Conservation (phyloP, 2,888 invertebrate genomes). For the Leucozona laternaria region DNA sequence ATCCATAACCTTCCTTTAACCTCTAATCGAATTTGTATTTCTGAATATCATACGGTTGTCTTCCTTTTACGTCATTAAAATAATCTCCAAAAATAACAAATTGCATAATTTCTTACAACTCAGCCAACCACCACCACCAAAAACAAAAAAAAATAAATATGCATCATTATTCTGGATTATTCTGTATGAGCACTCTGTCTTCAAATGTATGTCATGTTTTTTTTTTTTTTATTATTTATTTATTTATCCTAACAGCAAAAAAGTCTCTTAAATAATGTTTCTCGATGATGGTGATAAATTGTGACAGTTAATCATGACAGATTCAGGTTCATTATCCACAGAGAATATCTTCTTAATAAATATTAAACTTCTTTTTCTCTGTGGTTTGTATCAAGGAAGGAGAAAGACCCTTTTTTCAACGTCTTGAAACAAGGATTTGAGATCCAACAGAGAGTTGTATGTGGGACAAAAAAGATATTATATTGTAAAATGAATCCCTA, state of each 20-base stretch:
- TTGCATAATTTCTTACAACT: conserved; percentile 29
- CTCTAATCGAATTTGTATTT: not conserved
- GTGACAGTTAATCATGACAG: conserved; percentile 50
- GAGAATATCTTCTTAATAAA: not conserved
- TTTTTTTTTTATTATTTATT: conserved; percentile 1
- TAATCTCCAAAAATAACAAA: conserved; percentile 22
- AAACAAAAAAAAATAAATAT: conserved; percentile 20
- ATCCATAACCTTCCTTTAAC: not conserved
- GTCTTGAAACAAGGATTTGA: too few species aligned
- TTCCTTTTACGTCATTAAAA: conserved; percentile 5
- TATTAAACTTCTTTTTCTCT: not conserved
- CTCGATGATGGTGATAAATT: conserved; percentile 48
- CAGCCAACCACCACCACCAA: not conserved
- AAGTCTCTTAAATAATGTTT: conserved; percentile 45
- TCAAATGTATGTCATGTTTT: conserved; percentile 12
- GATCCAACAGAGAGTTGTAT: too few species aligned
- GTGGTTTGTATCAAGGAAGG: not conserved
- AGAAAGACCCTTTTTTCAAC: too few species aligned
- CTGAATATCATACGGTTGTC: not conserved
- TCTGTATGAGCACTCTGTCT: conserved; percentile 6
- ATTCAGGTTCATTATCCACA: conserved; percentile 30
- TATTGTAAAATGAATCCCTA: not conserved
- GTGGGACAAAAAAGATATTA: not conserved
- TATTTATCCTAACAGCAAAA: conserved; percentile 15
- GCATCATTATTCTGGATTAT: conserved; percentile 24